Base-by-base conservation (phyloP, 2,888 invertebrate species). In the Acleris emargana region DNA sequence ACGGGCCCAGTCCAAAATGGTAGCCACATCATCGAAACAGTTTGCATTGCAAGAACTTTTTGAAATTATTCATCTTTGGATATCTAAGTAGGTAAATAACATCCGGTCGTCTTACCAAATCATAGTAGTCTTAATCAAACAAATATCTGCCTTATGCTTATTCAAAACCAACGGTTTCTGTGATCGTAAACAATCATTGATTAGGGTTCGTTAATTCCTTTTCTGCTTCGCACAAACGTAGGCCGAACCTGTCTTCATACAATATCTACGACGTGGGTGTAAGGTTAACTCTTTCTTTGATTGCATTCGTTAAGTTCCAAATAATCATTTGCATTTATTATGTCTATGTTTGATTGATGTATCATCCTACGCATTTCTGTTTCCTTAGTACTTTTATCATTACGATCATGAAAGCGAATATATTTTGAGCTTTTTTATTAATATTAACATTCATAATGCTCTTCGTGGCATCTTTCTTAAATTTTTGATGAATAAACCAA, bases 291-390 rank as follows among this genome's bases (percentile, higher is more conserved):
- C 50, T 32, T 32, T 52, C 74, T 71, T 73, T 57, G 57, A 66
- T 76, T 79, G 75, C 73, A 77, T 84, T 81, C 77, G 76, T 74
- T 80, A 83, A 66, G 70, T 75, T 78, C 74, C 71, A 64, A 68
- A 66, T 62, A 72, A 76, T 75, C 72, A 82, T 83, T 82, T 77
- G 74, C 75, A 81, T 81, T 72, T 70, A 67, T 73, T 77, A 75
- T 73, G 76, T 77, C 74, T 17, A 58, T 54, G 57, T 63, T 66
- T 72, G 70, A 72, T 72, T 68, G 69, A 72, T 69, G 52, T 49
- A 43, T 13, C 32, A 28, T 50, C 66, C 66, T 42, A 66, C 66
- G 51, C 60, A 57, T 11, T 49, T 49, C 20, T 11, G 49, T 49
- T 57, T 57, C 57, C 57, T 57, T 38, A 38, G 38, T 38, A 38